phyloP scores from a whole-genome alignment of 2,797 vertebrate genomes.

The Anableps anableps region DNA sequence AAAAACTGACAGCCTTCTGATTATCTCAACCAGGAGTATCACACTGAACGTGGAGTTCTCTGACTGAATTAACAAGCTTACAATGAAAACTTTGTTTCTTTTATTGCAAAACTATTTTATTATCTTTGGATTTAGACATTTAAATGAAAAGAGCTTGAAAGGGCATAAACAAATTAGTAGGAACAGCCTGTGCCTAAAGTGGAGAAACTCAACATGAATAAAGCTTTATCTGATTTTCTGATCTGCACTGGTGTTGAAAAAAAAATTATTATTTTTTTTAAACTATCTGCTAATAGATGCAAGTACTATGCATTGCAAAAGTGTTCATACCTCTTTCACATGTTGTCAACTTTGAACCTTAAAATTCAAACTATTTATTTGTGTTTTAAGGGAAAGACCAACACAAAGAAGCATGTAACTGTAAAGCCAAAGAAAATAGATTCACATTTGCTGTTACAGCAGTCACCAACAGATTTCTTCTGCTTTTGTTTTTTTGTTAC shows the following conservation, averaged over 20 bases:
- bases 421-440: background rate
- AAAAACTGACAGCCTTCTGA: slow-evolving; percentile 30
- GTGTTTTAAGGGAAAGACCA: background rate
- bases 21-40: slow-evolving; percentile 42
- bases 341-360: background rate
- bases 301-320: slow-evolving; percentile 5
- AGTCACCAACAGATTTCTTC: background rate
- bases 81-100: slow-evolving; percentile 20
- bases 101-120: background rate
- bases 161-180: slow-evolving; percentile 38
- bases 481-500: background rate
- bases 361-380: background rate
- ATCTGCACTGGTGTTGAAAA: slow-evolving; percentile 39
- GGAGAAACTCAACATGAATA: slow-evolving; percentile 33
- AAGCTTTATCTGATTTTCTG: slow-evolving; percentile 47
- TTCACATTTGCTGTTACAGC: background rate
- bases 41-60: slow-evolving; percentile 19
- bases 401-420: background rate
- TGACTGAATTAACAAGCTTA: slow-evolving; percentile 34
- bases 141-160: slow-evolving; percentile 21
- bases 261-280: background rate
- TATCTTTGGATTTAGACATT: slow-evolving; percentile 13
- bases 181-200: slow-evolving; percentile 24
- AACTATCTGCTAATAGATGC: slow-evolving; percentile 51
- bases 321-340: background rate